Evolutionary conservation across 1,140 invertebrate genomes (phyloP).

Genomic region (Hyles vespertilio): DNA sequence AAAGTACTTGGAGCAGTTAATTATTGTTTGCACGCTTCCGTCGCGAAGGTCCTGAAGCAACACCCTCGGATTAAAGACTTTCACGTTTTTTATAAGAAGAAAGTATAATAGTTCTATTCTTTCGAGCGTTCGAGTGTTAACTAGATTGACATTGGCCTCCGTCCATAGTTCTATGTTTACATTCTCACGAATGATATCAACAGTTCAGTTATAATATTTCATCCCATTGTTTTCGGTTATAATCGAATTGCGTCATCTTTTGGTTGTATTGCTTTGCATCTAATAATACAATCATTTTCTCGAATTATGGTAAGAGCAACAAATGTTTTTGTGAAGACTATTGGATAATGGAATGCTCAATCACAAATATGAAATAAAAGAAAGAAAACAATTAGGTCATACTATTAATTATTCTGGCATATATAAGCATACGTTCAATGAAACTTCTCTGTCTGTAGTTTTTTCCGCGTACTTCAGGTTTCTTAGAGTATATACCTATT

Average conservation of each 20-base stretch:
- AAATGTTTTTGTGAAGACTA: no score
- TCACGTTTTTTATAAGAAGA: constrained; percentile 10
- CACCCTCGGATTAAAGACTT: constrained; percentile 6
- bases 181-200: constrained; percentile 2
- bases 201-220: background rate
- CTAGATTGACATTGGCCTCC: background rate
- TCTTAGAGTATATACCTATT: no score
- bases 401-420: no score
- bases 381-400: no score
- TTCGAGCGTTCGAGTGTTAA: background rate
- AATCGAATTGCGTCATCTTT: constrained; percentile 3
- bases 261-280: background rate
- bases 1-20: constrained; percentile 8
- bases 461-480: no score
- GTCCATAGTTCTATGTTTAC: background rate
- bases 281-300: constrained; percentile 2
- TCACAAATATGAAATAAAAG: no score
- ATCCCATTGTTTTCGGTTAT: background rate
- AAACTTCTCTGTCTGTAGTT: no score
- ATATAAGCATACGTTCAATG: no score
- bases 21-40: constrained; percentile 7
- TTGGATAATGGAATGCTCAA: no score
- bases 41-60: constrained; percentile 17
- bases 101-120: constrained; percentile 2
- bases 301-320: no score